Conservation (phyloP, 1,140 invertebrate species). For the Drosophila malerkotliana region DNA sequence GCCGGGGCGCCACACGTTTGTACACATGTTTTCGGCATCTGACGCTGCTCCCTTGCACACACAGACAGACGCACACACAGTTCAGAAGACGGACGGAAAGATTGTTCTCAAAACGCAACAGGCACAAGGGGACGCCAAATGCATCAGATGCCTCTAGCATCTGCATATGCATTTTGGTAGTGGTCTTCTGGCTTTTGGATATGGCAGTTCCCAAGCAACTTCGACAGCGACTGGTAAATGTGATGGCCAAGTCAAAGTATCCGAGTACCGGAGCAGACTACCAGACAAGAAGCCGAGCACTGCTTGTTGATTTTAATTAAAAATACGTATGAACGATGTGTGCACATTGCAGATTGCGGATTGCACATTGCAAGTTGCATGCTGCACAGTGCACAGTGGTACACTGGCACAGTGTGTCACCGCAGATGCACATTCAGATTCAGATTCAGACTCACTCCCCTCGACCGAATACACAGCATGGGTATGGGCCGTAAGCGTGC, state of each 20-base stretch:
- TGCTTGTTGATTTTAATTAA: constrained; percentile 70
- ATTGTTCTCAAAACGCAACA: constrained; percentile 51
- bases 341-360: constrained; percentile 28
- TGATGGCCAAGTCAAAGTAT: constrained; percentile 69
- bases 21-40: constrained; percentile 60
- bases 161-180: constrained; percentile 26
- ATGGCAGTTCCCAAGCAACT: constrained; percentile 30
- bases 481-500: constrained; percentile 66
- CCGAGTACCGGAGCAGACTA: constrained; percentile 15
- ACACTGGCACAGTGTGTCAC: constrained; percentile 65
- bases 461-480: neutral
- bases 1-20: constrained; percentile 19
- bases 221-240: constrained; percentile 40
- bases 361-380: constrained; percentile 11
- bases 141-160: constrained; percentile 46
- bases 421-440: constrained; percentile 23
- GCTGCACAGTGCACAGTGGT: constrained; percentile 42
- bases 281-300: constrained; percentile 3
- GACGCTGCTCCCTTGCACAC: constrained; percentile 7
- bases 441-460: constrained; percentile 9
- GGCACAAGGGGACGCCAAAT: constrained; percentile 27
- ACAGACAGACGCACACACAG: constrained; percentile 3
- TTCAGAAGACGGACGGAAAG: neutral
- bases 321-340: constrained; percentile 56
- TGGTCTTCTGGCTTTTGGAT: constrained; percentile 40